Percentiles rank a stretch among this genome's conserved stretches.
phyloP scores from a whole-genome alignment of 1,140 invertebrate species.

The Heliconius eleuchia region DNA sequence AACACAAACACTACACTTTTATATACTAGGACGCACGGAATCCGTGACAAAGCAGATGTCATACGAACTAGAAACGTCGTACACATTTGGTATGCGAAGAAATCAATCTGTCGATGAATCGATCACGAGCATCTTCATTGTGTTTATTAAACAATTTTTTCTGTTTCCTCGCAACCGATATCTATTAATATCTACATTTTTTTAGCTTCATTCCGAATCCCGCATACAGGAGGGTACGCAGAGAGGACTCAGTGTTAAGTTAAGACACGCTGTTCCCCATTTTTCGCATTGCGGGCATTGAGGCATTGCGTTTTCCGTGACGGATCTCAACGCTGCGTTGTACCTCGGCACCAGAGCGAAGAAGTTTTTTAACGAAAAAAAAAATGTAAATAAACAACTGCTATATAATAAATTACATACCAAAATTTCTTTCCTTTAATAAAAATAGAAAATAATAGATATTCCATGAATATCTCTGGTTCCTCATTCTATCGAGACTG shows the following conservation, averaged over 20 bases:
- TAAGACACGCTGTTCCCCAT: too few relatives aligned
- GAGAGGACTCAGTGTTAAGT: too few relatives aligned
- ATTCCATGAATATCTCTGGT: not conserved
- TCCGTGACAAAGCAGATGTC: conserved; percentile 22
- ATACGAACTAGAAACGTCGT: conserved; percentile 14
- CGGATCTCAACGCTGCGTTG: too few relatives aligned
- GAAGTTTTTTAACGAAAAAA: not conserved
- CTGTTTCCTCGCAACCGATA: not conserved
- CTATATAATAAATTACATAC: not conserved
- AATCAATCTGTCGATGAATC: conserved; percentile 20
- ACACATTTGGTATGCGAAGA: conserved; percentile 20
- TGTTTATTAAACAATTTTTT: conserved; percentile 10
- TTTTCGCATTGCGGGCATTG: too few relatives aligned
- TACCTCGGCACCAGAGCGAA: too few relatives aligned
- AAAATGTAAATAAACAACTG: too few relatives aligned
- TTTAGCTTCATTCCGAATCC: too few relatives aligned
- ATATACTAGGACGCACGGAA: not conserved
- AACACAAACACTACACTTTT: conserved; percentile 9
- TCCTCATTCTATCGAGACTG: not conserved
- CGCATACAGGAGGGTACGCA: too few relatives aligned
- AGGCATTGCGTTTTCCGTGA: too few relatives aligned
- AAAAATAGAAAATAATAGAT: not conserved
- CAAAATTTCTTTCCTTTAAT: not conserved
- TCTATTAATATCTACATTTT: not conserved
- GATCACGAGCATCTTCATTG: not conserved